phyloP scores from a whole-genome alignment of 2,797 vertebrate genomes.

The Lateolabrax maculatus region DNA sequence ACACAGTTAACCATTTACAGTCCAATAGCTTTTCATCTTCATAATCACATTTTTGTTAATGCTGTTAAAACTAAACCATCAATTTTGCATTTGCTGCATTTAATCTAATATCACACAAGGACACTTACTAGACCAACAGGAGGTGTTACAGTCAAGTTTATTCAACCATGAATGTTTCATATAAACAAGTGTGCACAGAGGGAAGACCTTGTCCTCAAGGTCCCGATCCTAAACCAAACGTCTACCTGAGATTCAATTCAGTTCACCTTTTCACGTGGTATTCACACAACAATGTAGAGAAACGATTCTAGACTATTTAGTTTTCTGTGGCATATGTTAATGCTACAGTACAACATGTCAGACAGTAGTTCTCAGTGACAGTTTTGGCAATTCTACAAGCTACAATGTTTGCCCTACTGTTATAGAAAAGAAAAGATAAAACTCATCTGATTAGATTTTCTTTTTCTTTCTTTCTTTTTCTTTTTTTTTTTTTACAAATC shows the following conservation, averaged over 20 bases:
- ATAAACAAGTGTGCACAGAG: slow-evolving; percentile 81
- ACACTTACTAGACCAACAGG: slow-evolving; percentile 42
- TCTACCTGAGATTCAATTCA: slow-evolving; percentile 85
- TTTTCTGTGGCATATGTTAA: slow-evolving; percentile 71
- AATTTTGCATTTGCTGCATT: slow-evolving; percentile 28
- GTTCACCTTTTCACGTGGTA: slow-evolving; percentile 73
- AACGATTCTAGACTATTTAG: slow-evolving; percentile 74
- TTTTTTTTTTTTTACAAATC: slow-evolving; percentile 62
- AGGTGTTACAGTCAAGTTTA: slow-evolving; percentile 80
- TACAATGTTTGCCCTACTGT: slow-evolving; percentile 74
- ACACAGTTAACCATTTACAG: slow-evolving; percentile 23
- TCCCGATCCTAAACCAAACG: slow-evolving; percentile 75
- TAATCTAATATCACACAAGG: slow-evolving; percentile 45
- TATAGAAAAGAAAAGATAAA: slow-evolving; percentile 68
- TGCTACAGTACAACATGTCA: slow-evolving; percentile 78
- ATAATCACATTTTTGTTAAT: slow-evolving; percentile 30
- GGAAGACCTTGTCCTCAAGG: slow-evolving; percentile 71
- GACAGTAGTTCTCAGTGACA: slow-evolving; percentile 69
- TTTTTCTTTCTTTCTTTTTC: neutral
- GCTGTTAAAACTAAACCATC: slow-evolving; percentile 50
- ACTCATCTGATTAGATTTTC: slow-evolving; percentile 47
- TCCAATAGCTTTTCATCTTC: slow-evolving; percentile 28
- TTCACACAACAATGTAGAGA: slow-evolving; percentile 76
- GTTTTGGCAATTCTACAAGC: slow-evolving; percentile 78
- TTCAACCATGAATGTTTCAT: slow-evolving; percentile 77